Percentiles rank a stretch among this genome's conserved stretches.
Conservation (phyloP, 2,888 invertebrate genomes). For the Acleris literana region DNA sequence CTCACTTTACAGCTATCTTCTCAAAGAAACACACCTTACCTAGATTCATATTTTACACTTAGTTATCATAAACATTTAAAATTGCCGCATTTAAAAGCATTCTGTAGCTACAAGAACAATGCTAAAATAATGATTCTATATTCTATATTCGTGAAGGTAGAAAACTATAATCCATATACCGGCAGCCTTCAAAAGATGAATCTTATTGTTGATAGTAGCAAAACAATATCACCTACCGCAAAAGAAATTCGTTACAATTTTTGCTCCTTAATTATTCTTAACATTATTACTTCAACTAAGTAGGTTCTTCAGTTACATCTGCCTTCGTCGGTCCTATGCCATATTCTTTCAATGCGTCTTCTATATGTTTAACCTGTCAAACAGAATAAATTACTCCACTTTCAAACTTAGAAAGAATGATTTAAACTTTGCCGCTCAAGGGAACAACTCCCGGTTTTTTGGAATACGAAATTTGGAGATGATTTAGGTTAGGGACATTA, state of each 20-base stretch:
- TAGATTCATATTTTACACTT: no score
- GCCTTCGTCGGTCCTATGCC: conserved; percentile 80
- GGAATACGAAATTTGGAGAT: conserved; percentile 19
- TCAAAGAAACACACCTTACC: no score
- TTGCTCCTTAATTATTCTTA: neutral
- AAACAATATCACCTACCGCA: conserved; percentile 4
- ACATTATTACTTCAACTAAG: conserved; percentile 52
- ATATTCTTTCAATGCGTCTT: conserved; percentile 85
- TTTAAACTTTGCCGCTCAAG: conserved; percentile 29
- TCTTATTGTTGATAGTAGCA: no score
- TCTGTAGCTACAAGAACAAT: no score
- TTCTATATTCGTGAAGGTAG: no score
- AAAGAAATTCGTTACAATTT: conserved; percentile 3
- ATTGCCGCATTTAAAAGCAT: no score
- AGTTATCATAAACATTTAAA: no score
- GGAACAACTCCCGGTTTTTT: conserved; percentile 22
- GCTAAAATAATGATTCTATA: no score
- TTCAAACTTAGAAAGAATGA: conserved; percentile 32
- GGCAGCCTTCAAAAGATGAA: no score
- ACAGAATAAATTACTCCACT: conserved; percentile 39
- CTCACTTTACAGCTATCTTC: no score
- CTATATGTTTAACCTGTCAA: conserved; percentile 85
- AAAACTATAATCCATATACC: no score
- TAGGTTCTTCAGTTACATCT: conserved; percentile 63
- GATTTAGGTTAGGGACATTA: conserved; percentile 30